phyloP scores from a whole-genome alignment of 2,113 vertebrate species.

The Tragelaphus imberbis region DNA sequence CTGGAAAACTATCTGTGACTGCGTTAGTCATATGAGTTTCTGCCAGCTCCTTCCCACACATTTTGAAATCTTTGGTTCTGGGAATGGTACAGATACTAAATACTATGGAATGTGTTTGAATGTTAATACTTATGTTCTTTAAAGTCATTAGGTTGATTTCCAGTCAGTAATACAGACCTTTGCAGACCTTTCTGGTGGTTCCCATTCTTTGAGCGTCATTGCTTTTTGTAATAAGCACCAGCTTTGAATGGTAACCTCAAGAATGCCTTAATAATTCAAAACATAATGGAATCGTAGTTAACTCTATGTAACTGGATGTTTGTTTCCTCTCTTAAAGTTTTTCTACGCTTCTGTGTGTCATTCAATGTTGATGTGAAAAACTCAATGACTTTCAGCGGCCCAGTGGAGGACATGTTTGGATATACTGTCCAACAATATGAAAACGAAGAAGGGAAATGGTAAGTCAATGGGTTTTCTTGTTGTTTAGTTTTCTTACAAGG shows the following conservation, averaged over 20 bases:
- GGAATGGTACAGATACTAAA: not conserved
- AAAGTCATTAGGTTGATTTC: not conserved
- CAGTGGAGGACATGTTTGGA: slow-evolving; percentile 95
- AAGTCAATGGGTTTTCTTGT: slow-evolving; percentile 58
- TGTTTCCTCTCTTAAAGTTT: slow-evolving; percentile 72
- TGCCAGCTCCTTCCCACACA: not conserved
- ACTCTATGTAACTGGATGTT: not conserved
- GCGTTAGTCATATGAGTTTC: not conserved
- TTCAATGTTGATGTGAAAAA: slow-evolving; percentile 98
- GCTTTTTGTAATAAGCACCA: not conserved
- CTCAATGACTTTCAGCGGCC: slow-evolving; percentile 89
- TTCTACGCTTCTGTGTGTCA: slow-evolving; percentile 78
- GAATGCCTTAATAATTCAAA: slow-evolving; percentile 31
- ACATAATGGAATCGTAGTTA: not conserved
- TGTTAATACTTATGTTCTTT: not conserved
- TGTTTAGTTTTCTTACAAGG: not conserved
- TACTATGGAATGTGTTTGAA: not conserved
- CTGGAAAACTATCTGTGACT: not conserved
- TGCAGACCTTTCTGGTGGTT: not conserved
- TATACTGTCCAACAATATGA: slow-evolving; percentile 97
- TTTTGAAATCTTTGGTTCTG: not conserved
- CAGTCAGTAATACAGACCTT: not conserved
- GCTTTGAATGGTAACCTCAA: not conserved
- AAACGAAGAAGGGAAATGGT: slow-evolving; percentile 98
- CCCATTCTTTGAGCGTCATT: not conserved